Conservation (phyloP, 2,113 vertebrate species). For the Lepisosteus osseus region DNA sequence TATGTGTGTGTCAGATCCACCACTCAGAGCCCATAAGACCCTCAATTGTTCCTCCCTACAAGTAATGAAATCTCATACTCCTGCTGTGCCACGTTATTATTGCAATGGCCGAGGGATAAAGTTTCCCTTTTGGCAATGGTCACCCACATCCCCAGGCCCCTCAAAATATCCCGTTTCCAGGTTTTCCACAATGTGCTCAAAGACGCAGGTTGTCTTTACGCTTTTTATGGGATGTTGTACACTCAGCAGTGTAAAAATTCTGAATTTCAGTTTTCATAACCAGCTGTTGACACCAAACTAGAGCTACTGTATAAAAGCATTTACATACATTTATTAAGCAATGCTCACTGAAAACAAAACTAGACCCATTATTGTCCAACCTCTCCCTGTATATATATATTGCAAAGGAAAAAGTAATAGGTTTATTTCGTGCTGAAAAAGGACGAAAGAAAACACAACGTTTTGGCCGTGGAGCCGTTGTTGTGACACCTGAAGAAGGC, state of each 20-base stretch:
- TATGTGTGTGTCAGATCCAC: slow-evolving; percentile 11
- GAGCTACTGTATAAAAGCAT: neutral
- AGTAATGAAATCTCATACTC: slow-evolving; percentile 27
- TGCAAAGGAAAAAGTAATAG: too few relatives aligned
- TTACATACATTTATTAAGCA: neutral
- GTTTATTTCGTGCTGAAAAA: too few relatives aligned
- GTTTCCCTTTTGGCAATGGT: slow-evolving; percentile 21
- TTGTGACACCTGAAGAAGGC: too few relatives aligned
- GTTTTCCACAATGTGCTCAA: slow-evolving; percentile 20
- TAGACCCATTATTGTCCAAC: too few relatives aligned
- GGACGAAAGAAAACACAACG: too few relatives aligned
- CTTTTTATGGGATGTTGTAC: slow-evolving; percentile 5
- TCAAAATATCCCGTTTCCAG: slow-evolving; percentile 19
- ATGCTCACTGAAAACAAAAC: neutral
- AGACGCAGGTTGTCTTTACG: slow-evolving; percentile 9
- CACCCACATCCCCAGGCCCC: slow-evolving; percentile 2
- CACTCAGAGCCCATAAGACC: slow-evolving; percentile 22
- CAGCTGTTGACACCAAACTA: slow-evolving; percentile 1
- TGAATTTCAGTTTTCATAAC: neutral
- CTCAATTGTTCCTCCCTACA: slow-evolving; percentile 21
- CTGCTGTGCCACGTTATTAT: slow-evolving; percentile 24
- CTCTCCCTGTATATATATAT: too few relatives aligned
- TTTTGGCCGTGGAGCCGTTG: too few relatives aligned
- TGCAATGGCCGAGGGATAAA: slow-evolving; percentile 16
- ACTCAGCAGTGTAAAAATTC: neutral